Evolutionary conservation across 2,113 vertebrate genomes (phyloP).

Genomic region (Paramormyrops kingsleyae): DNA sequence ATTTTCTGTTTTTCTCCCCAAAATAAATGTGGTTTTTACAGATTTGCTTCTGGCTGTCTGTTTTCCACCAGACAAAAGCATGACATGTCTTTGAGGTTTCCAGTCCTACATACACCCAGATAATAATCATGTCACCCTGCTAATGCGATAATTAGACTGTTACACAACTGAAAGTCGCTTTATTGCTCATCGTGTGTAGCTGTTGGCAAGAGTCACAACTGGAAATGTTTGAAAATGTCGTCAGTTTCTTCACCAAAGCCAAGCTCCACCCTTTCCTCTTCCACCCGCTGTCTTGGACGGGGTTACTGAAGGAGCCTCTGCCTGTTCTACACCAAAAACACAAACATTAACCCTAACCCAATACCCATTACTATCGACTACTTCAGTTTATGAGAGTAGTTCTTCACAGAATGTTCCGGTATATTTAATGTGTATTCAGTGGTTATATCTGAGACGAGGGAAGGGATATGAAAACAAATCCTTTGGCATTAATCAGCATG

Average conservation of each 20-base stretch:
- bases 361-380: neutral
- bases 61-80: neutral
- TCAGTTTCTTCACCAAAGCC: neutral
- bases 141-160: neutral
- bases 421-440: neutral
- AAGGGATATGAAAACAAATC: neutral
- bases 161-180: neutral
- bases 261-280: neutral
- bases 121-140: neutral
- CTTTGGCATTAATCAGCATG: neutral
- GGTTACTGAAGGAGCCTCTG: neutral
- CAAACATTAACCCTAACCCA: neutral
- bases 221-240: neutral
- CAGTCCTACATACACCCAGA: neutral
- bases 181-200: neutral
- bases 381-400: neutral
- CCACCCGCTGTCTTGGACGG: neutral
- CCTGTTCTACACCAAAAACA: neutral
- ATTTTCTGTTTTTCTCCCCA: neutral
- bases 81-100: neutral
- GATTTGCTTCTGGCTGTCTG: neutral
- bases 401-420: neutral
- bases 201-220: neutral
- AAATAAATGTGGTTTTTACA: neutral
- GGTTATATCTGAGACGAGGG: neutral